A percentile compares a stretch with the other conserved stretches of the same genome.
These are phyloP conservation scores for Wasmannia auropunctata DNA, from an alignment of 1,140 invertebrate genomes.

Conservation along the genomic window DNA sequence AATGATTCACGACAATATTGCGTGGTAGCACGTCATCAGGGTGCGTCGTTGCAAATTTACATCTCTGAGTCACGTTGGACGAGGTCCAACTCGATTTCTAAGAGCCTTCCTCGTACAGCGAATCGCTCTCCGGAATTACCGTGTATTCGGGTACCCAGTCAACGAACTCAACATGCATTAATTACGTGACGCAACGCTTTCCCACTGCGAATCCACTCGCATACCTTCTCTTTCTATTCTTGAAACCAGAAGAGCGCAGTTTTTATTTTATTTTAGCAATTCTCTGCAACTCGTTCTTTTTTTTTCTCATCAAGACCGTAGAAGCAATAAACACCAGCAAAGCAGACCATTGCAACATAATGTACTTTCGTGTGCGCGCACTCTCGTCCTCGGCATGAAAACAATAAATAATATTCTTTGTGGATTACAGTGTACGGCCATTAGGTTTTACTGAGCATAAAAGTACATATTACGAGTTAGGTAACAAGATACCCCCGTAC, in stretches of 20 bases:
- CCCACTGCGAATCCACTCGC: conserved; percentile 22
- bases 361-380: background rate
- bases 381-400: background rate
- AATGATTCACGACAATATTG: background rate
- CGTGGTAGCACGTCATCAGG: background rate
- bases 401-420: conserved; percentile 19
- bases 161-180: conserved; percentile 73
- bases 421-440: background rate
- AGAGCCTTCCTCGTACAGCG: background rate
- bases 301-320: background rate
- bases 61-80: conserved; percentile 14
- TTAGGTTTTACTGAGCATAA: conserved; percentile 13
- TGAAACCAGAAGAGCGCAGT: background rate
- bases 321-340: background rate
- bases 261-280: background rate
- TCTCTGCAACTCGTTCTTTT: conserved; percentile 22
- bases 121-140: conserved; percentile 65
- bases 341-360: background rate
- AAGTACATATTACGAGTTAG: background rate
- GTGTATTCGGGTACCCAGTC: conserved; percentile 61
- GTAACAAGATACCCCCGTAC: conserved; percentile 1
- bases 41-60: background rate
- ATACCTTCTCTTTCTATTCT: background rate
- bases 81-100: conserved; percentile 25
- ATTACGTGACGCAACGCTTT: conserved; percentile 74